Evolutionary conservation across 2,888 invertebrate genomes (phyloP), one percentile per base, ranked within the genome.

Genomic region (Palloptera scutellata): DNA sequence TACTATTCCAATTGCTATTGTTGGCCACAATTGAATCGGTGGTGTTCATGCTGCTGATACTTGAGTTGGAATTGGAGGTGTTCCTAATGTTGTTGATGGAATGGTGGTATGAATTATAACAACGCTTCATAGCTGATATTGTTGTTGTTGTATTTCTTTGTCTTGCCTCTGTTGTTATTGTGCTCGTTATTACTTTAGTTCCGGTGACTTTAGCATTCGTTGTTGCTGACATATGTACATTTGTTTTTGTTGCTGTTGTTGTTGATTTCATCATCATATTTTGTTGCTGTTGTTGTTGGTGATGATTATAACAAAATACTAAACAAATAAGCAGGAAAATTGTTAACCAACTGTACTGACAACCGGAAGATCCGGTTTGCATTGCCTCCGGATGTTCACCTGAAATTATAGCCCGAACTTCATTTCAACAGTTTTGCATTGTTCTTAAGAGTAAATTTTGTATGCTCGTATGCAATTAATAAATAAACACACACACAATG

Each of bases 341-440:
- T 74, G 81, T 81, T 64, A 81, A 72, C 85, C 84, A 84, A 79
- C 81, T 84, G 74, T 84, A 82, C 77, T 81, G 82, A 76, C 84
- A 85, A 64, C 84, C 84, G 75, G 85, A 83, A 76, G 85, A 83
- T 71, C 85, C 85, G 72, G 85, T 85, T 83, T 85, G 85, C 85
- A 85, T 85, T 70, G 85, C 85, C 77, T 85, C 85, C 73, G 85
- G 85, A 81, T 85, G 85, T 84, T 85, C 85, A 83, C 85, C 85
- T 85, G 85, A 83, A 85, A 85, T 84, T 76, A 85, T 84, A 76
- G 85, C 82, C 78, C 85, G 84, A 81, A 85, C 84, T 85, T 30
- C 81, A 83, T 83, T 83, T 84, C 79, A 84, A 83, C 79, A 82
- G 79, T 81, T 81, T 84, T 84, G 83, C 76, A 77, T 79, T 78